Conservation (phyloP, 1,140 invertebrate genomes). For the Cyphomyrmex costatus region DNA sequence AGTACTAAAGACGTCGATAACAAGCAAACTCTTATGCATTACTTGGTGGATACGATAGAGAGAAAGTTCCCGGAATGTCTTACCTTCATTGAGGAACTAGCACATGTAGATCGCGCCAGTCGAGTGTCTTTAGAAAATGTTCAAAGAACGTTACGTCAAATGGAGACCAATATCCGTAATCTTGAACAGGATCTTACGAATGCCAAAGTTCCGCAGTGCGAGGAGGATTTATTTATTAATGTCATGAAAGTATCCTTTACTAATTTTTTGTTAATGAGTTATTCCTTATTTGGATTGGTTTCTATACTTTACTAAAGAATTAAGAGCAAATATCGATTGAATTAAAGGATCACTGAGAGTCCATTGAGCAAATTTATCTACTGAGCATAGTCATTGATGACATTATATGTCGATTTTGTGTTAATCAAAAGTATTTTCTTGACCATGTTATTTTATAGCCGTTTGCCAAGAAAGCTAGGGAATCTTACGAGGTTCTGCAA, state of each 20-base stretch:
- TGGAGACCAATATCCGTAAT: conserved; percentile 95
- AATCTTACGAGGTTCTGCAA: conserved; percentile 95
- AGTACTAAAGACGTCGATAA: conserved; percentile 98
- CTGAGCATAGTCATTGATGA: background rate
- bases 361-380: too few relatives aligned
- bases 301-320: too few relatives aligned
- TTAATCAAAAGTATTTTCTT: conserved; percentile 57
- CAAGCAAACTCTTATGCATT: conserved; percentile 97
- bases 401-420: too few relatives aligned
- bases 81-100: conserved; percentile 94
- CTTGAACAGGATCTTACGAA: conserved; percentile 96
- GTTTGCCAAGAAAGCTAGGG: conserved; percentile 93
- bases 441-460: conserved; percentile 82
- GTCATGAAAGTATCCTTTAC: conserved; percentile 93
- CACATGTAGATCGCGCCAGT: conserved; percentile 94
- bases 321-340: too few relatives aligned
- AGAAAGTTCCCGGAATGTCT: conserved; percentile 95
- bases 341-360: too few relatives aligned
- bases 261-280: background rate
- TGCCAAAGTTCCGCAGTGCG: conserved; percentile 91
- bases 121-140: conserved; percentile 95
- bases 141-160: conserved; percentile 94
- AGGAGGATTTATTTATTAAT: conserved; percentile 93
- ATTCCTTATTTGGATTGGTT: too few relatives aligned
- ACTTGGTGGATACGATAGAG: conserved; percentile 95